Percentiles rank a stretch among this genome's conserved stretches.
These are phyloP conservation scores for Sarcophaga bullata DNA, from an alignment of 1,140 invertebrate genomes.

Conservation along the genomic window DNA sequence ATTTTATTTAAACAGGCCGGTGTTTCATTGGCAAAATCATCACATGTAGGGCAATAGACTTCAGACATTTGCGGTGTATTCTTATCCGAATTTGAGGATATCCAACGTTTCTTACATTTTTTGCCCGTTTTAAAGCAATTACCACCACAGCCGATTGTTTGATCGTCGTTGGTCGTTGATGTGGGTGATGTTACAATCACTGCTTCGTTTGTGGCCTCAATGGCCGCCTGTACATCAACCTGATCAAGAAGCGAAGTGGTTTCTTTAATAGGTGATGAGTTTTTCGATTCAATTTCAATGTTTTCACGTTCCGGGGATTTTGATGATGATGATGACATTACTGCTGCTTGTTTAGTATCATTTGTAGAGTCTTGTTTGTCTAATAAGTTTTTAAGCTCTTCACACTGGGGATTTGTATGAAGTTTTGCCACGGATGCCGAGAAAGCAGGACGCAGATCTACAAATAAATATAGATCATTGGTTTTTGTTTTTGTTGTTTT, in stretches of 20 bases:
- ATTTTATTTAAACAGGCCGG: conserved; percentile 68
- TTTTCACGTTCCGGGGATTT: conserved; percentile 24
- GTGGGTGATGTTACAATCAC: conserved; percentile 57
- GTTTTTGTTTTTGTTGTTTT: conserved; percentile 29
- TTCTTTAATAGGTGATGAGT: neutral
- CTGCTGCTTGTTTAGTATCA: neutral
- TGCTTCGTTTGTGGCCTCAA: conserved; percentile 43
- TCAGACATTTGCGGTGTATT: conserved; percentile 66
- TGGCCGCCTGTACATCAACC: conserved; percentile 41
- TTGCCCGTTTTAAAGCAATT: conserved; percentile 61
- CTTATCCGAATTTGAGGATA: conserved; percentile 49
- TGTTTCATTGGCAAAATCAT: conserved; percentile 65
- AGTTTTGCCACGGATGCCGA: conserved; percentile 65
- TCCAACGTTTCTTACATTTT: conserved; percentile 66
- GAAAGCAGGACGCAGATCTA: conserved; percentile 67
- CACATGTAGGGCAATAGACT: conserved; percentile 66
- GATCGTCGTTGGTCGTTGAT: conserved; percentile 52
- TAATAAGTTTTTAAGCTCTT: conserved; percentile 49
- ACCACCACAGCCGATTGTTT: conserved; percentile 60
- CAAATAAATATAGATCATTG: conserved; percentile 65
- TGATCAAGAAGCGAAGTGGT: neutral
- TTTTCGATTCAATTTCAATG: neutral
- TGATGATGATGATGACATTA: conserved; percentile 7
- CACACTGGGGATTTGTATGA: conserved; percentile 61
- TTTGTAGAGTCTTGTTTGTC: conserved; percentile 12